Base-by-base conservation (phyloP, 1,140 invertebrate genomes). In the Potamilus streckersoni region DNA sequence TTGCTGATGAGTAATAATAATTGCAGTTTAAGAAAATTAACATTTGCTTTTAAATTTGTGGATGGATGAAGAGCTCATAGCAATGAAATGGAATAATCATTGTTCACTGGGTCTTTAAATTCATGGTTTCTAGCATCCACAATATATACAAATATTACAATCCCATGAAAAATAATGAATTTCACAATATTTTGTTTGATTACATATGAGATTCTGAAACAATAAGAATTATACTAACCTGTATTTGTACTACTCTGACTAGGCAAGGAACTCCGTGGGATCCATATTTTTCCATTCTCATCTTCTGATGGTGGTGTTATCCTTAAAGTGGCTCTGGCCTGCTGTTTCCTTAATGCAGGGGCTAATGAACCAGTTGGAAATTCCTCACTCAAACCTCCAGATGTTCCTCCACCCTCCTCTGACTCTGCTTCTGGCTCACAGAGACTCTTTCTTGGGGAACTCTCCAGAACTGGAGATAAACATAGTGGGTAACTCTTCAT, bases 391-490 rank as follows among this genome's bases (percentile, higher is more conserved):
- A 31, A 65, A 60, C 19, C 31, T 23, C 11, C n/a, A 8, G 17
- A 17, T 31, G 31, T 16, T 14, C 55, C 57, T 23, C 38, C 31
- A 23, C 57, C 12, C 17, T 55, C 60, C 27, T 55, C 27, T 19
- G 17, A 23, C 59, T 55, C 57, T 15, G 58, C 17, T 20, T 65
- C 12, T n/a, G 62, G 67, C n/a, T 74, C 73, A 66, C 73, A 67
- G 56, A 38, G 71, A 31, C 66, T 77, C 57, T 67, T 83, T 78
- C 70, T 82, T 78, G 73, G 66, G 57, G 76, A 71, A 60, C 69
- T 64, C 67, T 87, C 86, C 57, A 81, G 74, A 15, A 88, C 86
- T 8, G 86, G 86, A 61, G 86, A 87, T 58, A 87, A 62, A 27
- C 76, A 79, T 62, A 64, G 75, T 58, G 82, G 84, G 59, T 84